These are phyloP conservation scores for Micrasema longulum DNA, from an alignment of 1,140 invertebrate genomes.

Conservation along the genomic window DNA sequence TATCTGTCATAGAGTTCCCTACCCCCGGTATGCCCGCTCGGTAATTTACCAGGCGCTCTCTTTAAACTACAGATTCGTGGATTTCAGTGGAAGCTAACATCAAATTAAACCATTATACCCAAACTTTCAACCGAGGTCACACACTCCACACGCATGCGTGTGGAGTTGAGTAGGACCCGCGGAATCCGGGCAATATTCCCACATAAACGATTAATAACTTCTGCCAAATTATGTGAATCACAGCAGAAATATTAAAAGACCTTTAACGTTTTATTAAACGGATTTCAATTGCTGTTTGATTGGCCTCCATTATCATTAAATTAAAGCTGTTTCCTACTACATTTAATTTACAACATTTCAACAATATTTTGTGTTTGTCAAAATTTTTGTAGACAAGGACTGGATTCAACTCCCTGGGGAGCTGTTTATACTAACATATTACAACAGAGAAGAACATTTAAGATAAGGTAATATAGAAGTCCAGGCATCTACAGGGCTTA, in stretches of 20 bases:
- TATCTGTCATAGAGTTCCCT: constrained; percentile 44
- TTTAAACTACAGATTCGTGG: background rate
- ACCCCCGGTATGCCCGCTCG: constrained; percentile 15
- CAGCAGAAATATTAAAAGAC: background rate
- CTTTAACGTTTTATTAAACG: background rate
- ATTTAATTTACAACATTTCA: too few relatives aligned
- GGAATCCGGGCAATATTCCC: background rate
- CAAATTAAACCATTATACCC: constrained; percentile 42
- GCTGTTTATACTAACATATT: too few relatives aligned
- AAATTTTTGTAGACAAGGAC: too few relatives aligned
- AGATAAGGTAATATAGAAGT: too few relatives aligned
- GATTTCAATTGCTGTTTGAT: background rate
- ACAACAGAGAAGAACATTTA: too few relatives aligned
- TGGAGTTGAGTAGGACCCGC: background rate
- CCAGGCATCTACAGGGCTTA: too few relatives aligned
- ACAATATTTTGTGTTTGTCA: too few relatives aligned
- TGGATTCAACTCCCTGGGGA: too few relatives aligned
- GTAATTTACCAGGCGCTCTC: constrained; percentile 33
- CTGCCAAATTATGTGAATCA: background rate
- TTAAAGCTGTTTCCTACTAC: too few relatives aligned
- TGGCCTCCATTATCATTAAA: too few relatives aligned
- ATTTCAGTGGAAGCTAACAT: constrained; percentile 18
- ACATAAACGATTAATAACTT: constrained; percentile 8
- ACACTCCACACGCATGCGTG: background rate
- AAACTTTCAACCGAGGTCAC: constrained; percentile 24